Conservation (phyloP, 2,797 vertebrate species). For the Eospalax fontanierii region DNA sequence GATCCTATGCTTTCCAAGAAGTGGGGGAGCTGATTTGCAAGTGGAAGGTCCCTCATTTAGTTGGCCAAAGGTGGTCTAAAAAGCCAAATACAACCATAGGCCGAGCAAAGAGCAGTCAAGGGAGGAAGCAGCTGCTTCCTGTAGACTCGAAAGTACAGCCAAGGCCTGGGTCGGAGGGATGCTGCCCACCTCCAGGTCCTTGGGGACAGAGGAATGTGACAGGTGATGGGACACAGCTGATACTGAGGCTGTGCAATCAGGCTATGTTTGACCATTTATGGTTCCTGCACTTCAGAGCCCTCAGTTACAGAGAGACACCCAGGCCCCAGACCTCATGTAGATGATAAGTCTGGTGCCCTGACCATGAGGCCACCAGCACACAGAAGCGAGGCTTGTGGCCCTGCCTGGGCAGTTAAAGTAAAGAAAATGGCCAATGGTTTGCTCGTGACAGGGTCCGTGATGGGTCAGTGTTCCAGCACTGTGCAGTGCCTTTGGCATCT, state of each 20-base stretch:
- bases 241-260: rapidly evolving
- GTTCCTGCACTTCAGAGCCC: not conserved
- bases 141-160: rapidly evolving
- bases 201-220: rapidly evolving
- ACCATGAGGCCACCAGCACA: not conserved
- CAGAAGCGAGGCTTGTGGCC: rapidly evolving
- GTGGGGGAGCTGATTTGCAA: not conserved
- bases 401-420: rapidly evolving
- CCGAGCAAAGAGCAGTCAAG: rapidly evolving
- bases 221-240: not conserved
- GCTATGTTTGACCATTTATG: slow-evolving; percentile 58
- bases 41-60: not conserved
- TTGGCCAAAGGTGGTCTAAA: not conserved
- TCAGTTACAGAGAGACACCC: slow-evolving; percentile 60
- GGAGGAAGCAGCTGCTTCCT: not conserved
- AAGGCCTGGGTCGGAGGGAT: not conserved
- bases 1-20: not conserved
- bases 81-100: not conserved
- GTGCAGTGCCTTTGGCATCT: too few relatives aligned
- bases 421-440: rapidly evolving
- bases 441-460: rapidly evolving
- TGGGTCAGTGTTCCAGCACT: rapidly evolving
- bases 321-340: rapidly evolving
- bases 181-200: not conserved
- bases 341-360: not conserved